Evolutionary conservation across 2,113 vertebrate species (phyloP).

Genomic region (Euleptes europaea): DNA sequence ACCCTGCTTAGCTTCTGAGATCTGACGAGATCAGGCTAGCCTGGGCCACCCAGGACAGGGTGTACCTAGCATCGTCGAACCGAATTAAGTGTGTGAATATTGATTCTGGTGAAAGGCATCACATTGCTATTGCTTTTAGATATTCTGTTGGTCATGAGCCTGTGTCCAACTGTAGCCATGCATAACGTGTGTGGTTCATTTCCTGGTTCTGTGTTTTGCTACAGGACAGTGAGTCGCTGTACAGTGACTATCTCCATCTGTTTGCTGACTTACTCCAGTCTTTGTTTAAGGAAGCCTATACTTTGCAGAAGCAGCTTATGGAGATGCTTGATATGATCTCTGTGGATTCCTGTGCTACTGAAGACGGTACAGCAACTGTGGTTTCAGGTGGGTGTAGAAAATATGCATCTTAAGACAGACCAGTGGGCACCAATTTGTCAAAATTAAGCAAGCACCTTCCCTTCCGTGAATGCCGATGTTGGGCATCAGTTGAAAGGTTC

Average conservation of each 20-base stretch:
- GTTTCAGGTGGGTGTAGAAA: conserved; percentile 77
- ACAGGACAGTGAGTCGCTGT: conserved; percentile 90
- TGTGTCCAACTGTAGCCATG: neutral
- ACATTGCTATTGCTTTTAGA: neutral
- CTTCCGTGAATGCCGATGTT: neutral
- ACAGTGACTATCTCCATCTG: conserved; percentile 86
- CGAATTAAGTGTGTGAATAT: too few relatives aligned
- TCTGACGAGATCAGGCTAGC: too few relatives aligned
- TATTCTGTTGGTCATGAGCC: accelerated
- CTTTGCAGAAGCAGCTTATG: conserved; percentile 91
- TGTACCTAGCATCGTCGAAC: too few relatives aligned
- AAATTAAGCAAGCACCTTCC: neutral
- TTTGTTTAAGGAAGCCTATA: conserved; percentile 91
- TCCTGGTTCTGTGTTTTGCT: neutral
- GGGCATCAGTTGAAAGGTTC: neutral
- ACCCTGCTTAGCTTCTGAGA: too few relatives aligned
- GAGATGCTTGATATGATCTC: conserved; percentile 86
- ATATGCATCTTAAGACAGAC: neutral
- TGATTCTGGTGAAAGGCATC: too few relatives aligned
- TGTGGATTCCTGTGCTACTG: conserved; percentile 71
- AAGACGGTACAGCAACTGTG: conserved; percentile 76
- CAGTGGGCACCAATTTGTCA: neutral
- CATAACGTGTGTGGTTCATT: neutral
- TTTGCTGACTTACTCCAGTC: conserved; percentile 91
- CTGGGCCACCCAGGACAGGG: too few relatives aligned